phyloP scores from a whole-genome alignment of 1,140 invertebrate genomes.

The Caenorhabditis latens region DNA sequence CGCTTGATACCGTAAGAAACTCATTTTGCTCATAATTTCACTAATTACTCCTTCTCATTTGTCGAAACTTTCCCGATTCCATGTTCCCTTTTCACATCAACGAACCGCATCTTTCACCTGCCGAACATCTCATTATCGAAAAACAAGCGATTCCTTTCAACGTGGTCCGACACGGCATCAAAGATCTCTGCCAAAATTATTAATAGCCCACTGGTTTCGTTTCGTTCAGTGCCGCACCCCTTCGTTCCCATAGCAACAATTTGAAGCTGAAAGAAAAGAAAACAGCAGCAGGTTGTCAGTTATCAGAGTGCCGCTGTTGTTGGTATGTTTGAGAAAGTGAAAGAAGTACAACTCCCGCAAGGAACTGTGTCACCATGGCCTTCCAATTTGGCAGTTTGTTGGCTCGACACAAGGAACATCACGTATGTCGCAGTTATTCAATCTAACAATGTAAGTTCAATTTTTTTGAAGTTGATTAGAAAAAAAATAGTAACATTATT shows the following conservation, averaged over 20 bases:
- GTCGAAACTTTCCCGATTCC: no score
- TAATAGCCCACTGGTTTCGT: slow-evolving; percentile 14
- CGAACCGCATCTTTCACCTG: not conserved
- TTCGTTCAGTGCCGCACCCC: not conserved
- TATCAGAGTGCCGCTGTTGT: no score
- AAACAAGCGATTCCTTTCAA: no score
- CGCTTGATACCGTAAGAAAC: no score
- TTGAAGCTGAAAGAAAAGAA: not conserved
- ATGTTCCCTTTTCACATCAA: no score
- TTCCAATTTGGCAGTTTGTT: slow-evolving; percentile 41
- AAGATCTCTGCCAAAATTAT: not conserved
- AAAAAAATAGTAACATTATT: no score
- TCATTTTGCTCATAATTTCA: no score
- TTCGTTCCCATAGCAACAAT: not conserved
- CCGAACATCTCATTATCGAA: no score
- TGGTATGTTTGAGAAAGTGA: slow-evolving; percentile 38
- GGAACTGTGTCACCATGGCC: slow-evolving; percentile 44
- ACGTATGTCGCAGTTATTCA: slow-evolving; percentile 53
- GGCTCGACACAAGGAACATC: slow-evolving; percentile 52
- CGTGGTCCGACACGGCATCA: not conserved
- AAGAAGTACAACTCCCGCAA: not conserved
- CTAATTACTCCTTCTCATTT: no score
- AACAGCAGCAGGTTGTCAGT: no score
- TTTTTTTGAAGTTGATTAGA: not conserved
- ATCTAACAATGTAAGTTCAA: slow-evolving; percentile 23